Evolutionary conservation across 2,888 invertebrate species (phyloP), one percentile per base, ranked within the genome.

Genomic region (Clunio marinus): DNA sequence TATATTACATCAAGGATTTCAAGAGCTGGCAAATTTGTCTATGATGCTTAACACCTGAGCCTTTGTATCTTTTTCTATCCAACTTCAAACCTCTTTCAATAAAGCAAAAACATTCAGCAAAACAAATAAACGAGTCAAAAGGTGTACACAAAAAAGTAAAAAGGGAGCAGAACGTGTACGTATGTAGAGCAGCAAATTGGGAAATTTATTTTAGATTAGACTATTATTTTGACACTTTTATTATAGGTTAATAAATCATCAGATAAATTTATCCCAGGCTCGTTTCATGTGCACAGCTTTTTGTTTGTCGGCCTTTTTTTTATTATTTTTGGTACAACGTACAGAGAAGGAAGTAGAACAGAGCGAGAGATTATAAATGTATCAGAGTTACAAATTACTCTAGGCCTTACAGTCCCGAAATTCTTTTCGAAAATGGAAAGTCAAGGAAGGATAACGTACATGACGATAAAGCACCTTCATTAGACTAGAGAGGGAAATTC

Each of bases 181-280:
- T 15, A 45, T n/a, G 17, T 7, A 55, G 17, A 15, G 25, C 55
- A 24, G 25, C 28, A 17, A 60, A 60, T 60, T 60, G 35, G 60
- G 17, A 60, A 60, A 60, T 37, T 60, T 60, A 60, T 35, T 28
- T 60, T 35, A 60, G 46, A 46, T 65, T 62, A 62, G 41, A 41
- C 62, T 22, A 62, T 62, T 65, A 65, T 46, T 65, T 65, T 65
- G 65, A 65, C 65, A 65, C 46, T 45, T 65, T 65, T 65, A 65
- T 65, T 62, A 62, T 8, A 15, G 24, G 65, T 4, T 17, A 27
- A 65, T 65, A 46, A 65, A 65, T 65, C 46, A 62, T 62, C 37
- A 62, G 41, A 62, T 22, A 45, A 62, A 41, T 24, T 62, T 37
- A 15, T 45, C 17, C 32, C 20, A 32, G n/a, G 17, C n/a, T n/a